A percentile compares a stretch with the other conserved stretches of the same genome.
These are phyloP conservation scores for Holothuria leucospilota DNA, from an alignment of 53 echinoderm and acorn worm genomes.

Conservation along the genomic window DNA sequence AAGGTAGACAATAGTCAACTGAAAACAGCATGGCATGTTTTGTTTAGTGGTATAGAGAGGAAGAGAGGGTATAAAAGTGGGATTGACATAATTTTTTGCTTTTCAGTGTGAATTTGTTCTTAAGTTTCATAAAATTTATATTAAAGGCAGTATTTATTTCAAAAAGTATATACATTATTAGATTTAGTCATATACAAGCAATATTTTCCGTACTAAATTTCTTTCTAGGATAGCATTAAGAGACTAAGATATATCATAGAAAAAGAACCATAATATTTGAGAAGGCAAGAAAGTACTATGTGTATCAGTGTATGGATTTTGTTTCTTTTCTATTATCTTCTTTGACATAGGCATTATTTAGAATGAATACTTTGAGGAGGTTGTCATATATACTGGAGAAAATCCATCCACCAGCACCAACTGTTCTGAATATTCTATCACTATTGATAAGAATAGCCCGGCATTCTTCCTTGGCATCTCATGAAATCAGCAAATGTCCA, in stretches of 20 bases:
- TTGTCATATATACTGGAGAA: constrained; percentile 95
- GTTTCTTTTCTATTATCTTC: not conserved
- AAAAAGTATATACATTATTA: too few relatives aligned
- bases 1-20: not conserved
- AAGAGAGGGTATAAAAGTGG: too few relatives aligned
- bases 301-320: not conserved
- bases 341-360: constrained; percentile 73
- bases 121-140: too few relatives aligned
- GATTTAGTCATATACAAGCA: too few relatives aligned
- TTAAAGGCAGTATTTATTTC: too few relatives aligned
- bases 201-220: too few relatives aligned
- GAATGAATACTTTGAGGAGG: constrained; percentile 80
- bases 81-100: too few relatives aligned
- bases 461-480: constrained; percentile 77
- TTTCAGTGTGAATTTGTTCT: too few relatives aligned
- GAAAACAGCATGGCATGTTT: not conserved
- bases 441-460: constrained; percentile 80
- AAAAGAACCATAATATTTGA: too few relatives aligned
- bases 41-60: not conserved
- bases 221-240: too few relatives aligned
- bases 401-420: constrained; percentile 77
- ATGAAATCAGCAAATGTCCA: constrained; percentile 81
- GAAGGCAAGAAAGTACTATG: not conserved
- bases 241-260: too few relatives aligned
- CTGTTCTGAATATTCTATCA: constrained; percentile 75